Base-by-base conservation (phyloP, 2,797 vertebrate genomes). In the Pteropus rufus region DNA sequence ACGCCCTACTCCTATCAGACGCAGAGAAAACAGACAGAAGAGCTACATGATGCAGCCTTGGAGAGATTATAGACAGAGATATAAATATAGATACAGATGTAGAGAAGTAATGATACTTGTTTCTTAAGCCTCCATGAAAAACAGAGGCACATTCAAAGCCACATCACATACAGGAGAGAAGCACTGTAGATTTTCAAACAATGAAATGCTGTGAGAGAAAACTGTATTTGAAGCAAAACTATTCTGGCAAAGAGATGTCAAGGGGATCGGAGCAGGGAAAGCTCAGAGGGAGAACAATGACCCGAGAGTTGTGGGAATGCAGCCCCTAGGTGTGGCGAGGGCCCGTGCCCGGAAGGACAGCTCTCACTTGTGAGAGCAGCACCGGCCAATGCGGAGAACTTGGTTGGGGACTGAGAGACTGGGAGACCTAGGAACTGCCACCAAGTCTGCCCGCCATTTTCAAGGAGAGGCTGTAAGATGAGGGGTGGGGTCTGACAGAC, bases 161-260 rank as follows among this genome's bases (percentile, higher is more conserved):
- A 88, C 7, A 23, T 39, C 41, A 52, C 39, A 69, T 3, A 52
- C 0, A 29, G 36, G 34, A 91, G 24, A 39, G 65, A 34, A 93
- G 39, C 82, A n/a, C 24, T 9, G 31, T 4, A 54, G 39, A 41
- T 49, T 21, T 29, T 65, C 76, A 82, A 15, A 65, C 31, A 14
- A 1, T 21, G 24, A 54, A 16, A 19, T 10, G 0, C 4, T 2
- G n/a, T 2, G 23, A 64, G 49, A 72, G 65, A 44, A 75, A 64
- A 70, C 9, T 29, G 19, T 58, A 70, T 72, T 21, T 70, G 58
- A 92, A 92, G 24, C n/a, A 81, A 81, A 94, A 73, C n/a, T 44
- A 29, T 89, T 56, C 24, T 34, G 62, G 34, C 58, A 62, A 91
- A 72, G 36, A 81, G 10, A 65, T 9, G 44, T n/a, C 23, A n/a